phyloP scores from a whole-genome alignment of 2,113 vertebrate genomes.

The Sorex fumeus region DNA sequence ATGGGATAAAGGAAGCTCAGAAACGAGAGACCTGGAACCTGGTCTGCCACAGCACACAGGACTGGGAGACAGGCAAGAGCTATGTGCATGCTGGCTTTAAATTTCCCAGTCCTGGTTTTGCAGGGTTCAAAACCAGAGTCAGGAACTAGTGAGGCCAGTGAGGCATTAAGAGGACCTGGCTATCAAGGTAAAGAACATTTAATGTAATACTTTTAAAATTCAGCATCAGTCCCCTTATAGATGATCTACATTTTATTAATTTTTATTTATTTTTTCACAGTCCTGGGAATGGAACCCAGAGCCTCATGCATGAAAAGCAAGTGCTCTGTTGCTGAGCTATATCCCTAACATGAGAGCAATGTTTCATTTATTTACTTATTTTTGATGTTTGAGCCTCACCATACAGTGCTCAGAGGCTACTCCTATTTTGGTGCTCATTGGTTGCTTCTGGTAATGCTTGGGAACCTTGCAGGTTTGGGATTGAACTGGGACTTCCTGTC shows the following conservation, averaged over 20 bases:
- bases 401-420: too few relatives aligned
- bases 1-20: neutral
- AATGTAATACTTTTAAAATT: neutral
- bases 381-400: too few relatives aligned
- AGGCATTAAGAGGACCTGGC: neutral
- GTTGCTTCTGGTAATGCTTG: too few relatives aligned
- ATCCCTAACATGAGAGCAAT: too few relatives aligned
- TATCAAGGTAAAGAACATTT: neutral
- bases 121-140: neutral
- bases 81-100: fast-evolving
- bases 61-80: neutral
- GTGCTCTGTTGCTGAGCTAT: too few relatives aligned
- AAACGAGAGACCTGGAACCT: neutral
- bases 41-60: neutral
- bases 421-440: too few relatives aligned
- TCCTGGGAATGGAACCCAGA: too few relatives aligned
- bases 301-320: too few relatives aligned
- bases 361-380: too few relatives aligned
- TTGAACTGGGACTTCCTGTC: neutral
- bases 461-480: neutral
- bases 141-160: too few relatives aligned
- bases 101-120: neutral
- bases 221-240: neutral
- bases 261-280: too few relatives aligned
- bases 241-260: too few relatives aligned